Conservation (phyloP, 2,113 vertebrate species). For the Antechinus flavipes region DNA sequence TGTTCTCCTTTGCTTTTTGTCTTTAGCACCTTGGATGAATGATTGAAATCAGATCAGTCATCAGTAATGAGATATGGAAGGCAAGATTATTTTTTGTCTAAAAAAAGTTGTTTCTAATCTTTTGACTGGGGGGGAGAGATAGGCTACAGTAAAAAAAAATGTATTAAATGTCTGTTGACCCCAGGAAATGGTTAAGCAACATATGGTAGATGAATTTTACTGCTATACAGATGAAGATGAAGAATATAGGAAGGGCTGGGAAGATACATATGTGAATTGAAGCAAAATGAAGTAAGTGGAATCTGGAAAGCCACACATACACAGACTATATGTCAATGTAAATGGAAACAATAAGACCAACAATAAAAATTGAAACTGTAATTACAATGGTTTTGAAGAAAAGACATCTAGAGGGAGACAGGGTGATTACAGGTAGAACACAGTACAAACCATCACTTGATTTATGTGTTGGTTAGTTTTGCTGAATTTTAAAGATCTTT, state of each 20-base stretch:
- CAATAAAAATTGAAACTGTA: neutral
- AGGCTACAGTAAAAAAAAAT: neutral
- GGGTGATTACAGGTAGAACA: neutral
- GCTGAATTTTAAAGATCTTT: neutral
- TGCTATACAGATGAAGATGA: neutral
- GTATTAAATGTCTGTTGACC: neutral
- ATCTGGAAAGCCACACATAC: neutral
- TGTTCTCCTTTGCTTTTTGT: neutral
- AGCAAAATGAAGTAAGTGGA: neutral
- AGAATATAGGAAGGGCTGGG: neutral
- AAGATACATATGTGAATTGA: neutral
- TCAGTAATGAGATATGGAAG: neutral
- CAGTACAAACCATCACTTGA: neutral
- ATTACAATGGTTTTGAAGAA: neutral
- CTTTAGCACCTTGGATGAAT: neutral
- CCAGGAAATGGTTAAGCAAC: neutral
- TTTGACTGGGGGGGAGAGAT: neutral
- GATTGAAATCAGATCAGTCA: neutral
- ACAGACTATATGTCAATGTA: neutral
- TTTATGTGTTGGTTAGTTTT: neutral
- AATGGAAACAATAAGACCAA: neutral
- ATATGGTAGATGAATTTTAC: neutral
- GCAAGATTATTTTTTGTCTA: neutral
- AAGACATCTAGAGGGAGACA: neutral
- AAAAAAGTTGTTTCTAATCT: constrained; percentile 9